A percentile compares a stretch with the other conserved stretches of the same genome.
Evolutionary conservation across 2,797 vertebrate genomes (phyloP).

Genomic region (Eutrigla gurnardus): DNA sequence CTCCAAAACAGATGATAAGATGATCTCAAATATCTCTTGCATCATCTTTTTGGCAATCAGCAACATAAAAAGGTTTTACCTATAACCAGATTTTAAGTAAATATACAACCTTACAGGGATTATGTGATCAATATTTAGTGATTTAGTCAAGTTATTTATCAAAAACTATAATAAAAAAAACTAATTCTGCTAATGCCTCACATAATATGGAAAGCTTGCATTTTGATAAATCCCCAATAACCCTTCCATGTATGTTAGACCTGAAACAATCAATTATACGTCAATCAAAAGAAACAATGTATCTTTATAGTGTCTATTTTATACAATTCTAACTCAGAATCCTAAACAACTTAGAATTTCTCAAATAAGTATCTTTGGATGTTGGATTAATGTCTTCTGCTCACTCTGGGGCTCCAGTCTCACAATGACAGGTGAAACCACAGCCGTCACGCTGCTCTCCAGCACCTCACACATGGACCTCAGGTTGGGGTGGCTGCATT

Average conservation of each 20-base stretch:
- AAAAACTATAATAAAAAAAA: too few species aligned
- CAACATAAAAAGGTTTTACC: neutral
- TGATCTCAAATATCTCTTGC: neutral
- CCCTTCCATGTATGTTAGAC: neutral
- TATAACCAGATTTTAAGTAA: neutral
- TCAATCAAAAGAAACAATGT: neutral
- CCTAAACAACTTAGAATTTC: too few species aligned
- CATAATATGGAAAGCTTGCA: neutral
- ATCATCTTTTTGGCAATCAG: neutral
- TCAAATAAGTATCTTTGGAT: neutral
- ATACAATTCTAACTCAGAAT: neutral
- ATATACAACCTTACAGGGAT: neutral
- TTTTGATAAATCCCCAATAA: neutral
- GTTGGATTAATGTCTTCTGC: neutral
- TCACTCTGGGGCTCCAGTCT: slow-evolving; percentile 89
- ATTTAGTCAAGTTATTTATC: neutral
- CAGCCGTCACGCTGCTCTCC: slow-evolving; percentile 82
- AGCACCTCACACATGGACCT: slow-evolving; percentile 86
- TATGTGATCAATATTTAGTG: neutral
- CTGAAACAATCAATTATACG: neutral
- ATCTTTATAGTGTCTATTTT: neutral
- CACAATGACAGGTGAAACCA: slow-evolving; percentile 84
- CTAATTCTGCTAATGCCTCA: neutral
- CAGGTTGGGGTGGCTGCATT: slow-evolving; percentile 83
- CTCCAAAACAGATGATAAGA: too few species aligned